Base-by-base conservation (phyloP, 2,888 invertebrate species). In the Eupithecia inturbata region DNA sequence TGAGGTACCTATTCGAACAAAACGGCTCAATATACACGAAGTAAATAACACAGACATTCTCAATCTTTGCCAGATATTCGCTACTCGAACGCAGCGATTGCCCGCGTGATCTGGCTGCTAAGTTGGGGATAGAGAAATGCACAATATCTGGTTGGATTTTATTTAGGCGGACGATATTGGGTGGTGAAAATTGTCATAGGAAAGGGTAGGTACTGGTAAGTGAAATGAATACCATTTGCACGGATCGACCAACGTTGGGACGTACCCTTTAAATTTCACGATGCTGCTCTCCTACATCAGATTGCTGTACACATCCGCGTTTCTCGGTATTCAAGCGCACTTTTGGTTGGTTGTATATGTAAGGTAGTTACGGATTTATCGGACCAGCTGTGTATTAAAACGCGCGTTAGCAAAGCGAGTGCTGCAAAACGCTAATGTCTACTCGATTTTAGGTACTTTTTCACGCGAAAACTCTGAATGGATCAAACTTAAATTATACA, bases 51-150 rank as follows among this genome's bases (percentile, higher is more conserved):
- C 64, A 70, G 57, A 16, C 63, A 67, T 64, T 63, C 68, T 68
- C 68, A 71, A 73, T 73, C 67, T 49, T 39, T 62, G n/a, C 41
- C 19, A 71, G 73, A 73, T 84, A 84, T 84, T 75, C 79, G 79
- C 82, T 86, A 82, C 85, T 85, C 82, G 82, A 80, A 80, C 83
- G 82, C 83, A 82, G 80, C 84, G 86, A 87, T 87, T 84, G 85
- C 81, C 78, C 78, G 74, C 88, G 88, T 88, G 88, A 82, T 82
- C 71, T 70, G 88, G 86, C 84, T 88, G 76, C 83, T 85, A 87
- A 88, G 87, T 81, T 81, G 64, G 75, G 84, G 84, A 87, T 72
- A 36, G 28, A 45, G 82, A 81, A 68, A 63, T 57, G 70, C 39
- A 49, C 68, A 53, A 72, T 72, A 64, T 72, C 63, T 68, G 16